Percentiles rank a stretch among this genome's conserved stretches.
Conservation (phyloP, 1,140 invertebrate species). For the silkworm (Bombyx mori) region DNA sequence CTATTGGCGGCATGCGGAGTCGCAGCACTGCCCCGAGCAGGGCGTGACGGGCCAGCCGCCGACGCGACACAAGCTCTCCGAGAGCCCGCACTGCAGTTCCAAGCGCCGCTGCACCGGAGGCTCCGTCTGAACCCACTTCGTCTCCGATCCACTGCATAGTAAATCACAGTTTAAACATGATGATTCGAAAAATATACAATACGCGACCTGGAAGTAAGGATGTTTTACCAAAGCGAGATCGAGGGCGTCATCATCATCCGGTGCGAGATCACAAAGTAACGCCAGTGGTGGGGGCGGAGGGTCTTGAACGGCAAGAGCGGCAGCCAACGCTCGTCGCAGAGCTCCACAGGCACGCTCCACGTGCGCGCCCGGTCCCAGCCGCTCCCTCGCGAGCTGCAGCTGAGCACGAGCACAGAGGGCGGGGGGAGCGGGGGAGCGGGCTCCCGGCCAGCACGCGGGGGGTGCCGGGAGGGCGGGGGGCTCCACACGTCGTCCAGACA, state of each 20-base stretch:
- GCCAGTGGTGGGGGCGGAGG: constrained; percentile 75
- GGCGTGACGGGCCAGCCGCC: constrained; percentile 56
- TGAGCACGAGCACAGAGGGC: constrained; percentile 83
- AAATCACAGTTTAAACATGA: too few species aligned
- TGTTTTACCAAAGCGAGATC: constrained; percentile 87
- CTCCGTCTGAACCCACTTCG: constrained; percentile 35
- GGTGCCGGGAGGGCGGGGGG: constrained; percentile 82
- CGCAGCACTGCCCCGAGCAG: constrained; percentile 78
- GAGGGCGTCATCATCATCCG: constrained; percentile 84
- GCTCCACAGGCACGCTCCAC: constrained; percentile 84
- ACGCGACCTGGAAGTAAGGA: neutral
- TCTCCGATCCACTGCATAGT: constrained; percentile 44
- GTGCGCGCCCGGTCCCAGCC: constrained; percentile 78
- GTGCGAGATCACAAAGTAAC: constrained; percentile 86
- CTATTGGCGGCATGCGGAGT: constrained; percentile 79
- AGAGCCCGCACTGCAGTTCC: constrained; percentile 44
- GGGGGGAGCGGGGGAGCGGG: constrained; percentile 68
- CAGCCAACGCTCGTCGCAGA: constrained; percentile 79
- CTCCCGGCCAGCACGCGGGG: constrained; percentile 85
- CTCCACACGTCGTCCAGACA: constrained; percentile 81
- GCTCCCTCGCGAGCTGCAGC: constrained; percentile 81
- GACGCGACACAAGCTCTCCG: constrained; percentile 45
- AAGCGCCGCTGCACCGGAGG: constrained; percentile 23
- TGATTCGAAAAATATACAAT: too few species aligned
- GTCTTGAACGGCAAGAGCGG: constrained; percentile 60